Conservation (phyloP, 2,797 vertebrate genomes). For the Coreius guichenoti region DNA sequence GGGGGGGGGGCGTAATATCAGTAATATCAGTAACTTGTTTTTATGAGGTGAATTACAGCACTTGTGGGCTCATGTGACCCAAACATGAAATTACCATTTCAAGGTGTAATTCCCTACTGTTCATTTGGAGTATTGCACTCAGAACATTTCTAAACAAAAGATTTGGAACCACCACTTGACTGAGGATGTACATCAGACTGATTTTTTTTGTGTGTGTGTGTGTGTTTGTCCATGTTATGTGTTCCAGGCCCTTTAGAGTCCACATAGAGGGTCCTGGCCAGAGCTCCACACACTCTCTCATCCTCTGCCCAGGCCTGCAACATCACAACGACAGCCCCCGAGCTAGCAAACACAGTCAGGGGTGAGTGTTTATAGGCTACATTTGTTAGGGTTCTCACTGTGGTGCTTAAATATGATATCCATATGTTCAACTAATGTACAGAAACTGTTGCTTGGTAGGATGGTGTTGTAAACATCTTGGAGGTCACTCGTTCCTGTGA, state of each 20-base stretch:
- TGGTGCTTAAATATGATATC: conserved; percentile 20
- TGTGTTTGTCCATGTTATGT: conserved; percentile 27
- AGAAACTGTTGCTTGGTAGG: conserved; percentile 22
- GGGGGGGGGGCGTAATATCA: neutral
- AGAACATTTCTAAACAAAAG: neutral
- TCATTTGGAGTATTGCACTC: neutral
- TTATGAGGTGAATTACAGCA: neutral
- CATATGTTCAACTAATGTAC: conserved; percentile 25
- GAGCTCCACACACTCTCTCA: conserved; percentile 58
- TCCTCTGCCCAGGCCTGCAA: conserved; percentile 50
- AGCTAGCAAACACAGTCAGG: conserved; percentile 27
- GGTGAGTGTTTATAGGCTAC: conserved; percentile 30
- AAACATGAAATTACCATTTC: neutral
- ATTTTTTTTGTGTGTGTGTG: conserved; percentile 25
- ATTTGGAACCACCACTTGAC: neutral
- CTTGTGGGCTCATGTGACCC: neutral
- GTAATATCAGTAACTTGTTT: neutral
- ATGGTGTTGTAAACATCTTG: neutral
- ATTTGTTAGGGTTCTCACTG: conserved; percentile 31
- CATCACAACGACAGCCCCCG: conserved; percentile 41
- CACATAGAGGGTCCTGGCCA: conserved; percentile 69
- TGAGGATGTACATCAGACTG: neutral
- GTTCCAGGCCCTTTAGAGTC: conserved; percentile 37
- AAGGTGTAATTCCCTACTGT: neutral
- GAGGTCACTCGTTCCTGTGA: conserved; percentile 24